phyloP scores from a whole-genome alignment of 30 jellyfish, hydroid and myxozoan genomes.

The Mastigias papua region DNA sequence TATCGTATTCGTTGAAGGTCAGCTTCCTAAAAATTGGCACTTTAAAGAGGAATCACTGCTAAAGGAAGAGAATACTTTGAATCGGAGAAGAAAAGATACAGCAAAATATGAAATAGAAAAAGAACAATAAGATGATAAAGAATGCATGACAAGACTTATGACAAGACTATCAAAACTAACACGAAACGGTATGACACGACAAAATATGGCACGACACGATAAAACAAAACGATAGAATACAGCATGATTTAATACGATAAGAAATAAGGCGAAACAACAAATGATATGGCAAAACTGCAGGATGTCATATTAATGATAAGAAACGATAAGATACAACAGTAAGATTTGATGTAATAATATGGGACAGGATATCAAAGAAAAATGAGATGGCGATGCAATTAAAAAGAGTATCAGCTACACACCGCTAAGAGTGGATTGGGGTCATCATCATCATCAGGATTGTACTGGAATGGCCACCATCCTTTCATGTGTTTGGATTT shows the following conservation, averaged over 20 bases:
- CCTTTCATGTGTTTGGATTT: slow-evolving; percentile 91
- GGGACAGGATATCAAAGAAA: neutral
- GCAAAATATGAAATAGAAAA: too few relatives aligned
- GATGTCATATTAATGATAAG: too few relatives aligned
- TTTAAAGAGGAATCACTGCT: too few relatives aligned
- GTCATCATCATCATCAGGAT: slow-evolving; percentile 97
- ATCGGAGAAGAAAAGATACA: too few relatives aligned
- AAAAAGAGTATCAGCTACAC: neutral
- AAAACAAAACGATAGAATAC: neutral
- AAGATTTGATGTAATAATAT: neutral
- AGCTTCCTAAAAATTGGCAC: too few relatives aligned
- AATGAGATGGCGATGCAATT: neutral
- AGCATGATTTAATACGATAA: too few relatives aligned
- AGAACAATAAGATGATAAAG: too few relatives aligned
- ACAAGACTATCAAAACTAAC: neutral
- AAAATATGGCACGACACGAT: neutral
- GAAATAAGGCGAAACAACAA: too few relatives aligned
- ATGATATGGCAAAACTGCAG: too few relatives aligned
- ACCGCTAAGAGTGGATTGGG: slow-evolving; percentile 94
- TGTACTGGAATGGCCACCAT: slow-evolving; percentile 96
- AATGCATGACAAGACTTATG: neutral
- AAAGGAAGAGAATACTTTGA: too few relatives aligned
- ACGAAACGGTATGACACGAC: neutral
- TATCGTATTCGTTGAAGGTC: too few relatives aligned
- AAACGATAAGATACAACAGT: neutral